Base-by-base conservation (phyloP, 1,140 invertebrate species). In the Gryllus bimaculatus region DNA sequence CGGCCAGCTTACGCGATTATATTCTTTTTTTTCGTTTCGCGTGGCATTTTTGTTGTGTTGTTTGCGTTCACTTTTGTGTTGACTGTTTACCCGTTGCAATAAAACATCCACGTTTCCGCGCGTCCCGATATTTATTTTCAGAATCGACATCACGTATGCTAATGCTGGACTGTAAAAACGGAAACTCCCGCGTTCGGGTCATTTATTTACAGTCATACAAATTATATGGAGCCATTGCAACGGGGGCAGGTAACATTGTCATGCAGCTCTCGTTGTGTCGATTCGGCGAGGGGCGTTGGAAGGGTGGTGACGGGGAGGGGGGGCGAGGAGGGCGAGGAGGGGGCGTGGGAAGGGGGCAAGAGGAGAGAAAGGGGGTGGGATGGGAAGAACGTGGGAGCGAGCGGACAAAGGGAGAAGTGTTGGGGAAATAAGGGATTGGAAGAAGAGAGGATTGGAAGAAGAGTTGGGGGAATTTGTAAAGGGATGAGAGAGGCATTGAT, bases 131-230 rank as follows among this genome's bases (percentile, higher is more conserved):
- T 66, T 66, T 66, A 66, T 66, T 66, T 66, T 66, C 54, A 66
- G 54, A 66, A 66, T 66, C 54, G 54, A 18, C 54, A 66, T 66
- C 54, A 66, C 54, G 54, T 66, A 66, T 66, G 54, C 54, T 66
- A 66, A 66, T 66, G 54, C 54, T 66, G 54, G 54, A 66, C 54
- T 66, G 54, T 66, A 66, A 66, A 66, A 66, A 66, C 54, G 54
- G 54, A 66, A 66, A 66, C 54, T 66, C 54, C 10, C 10, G 18
- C 54, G 54, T 10, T 66, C 18, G 10, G 54, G 54, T 66, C 54
- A 66, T 66, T 66, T 66, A 66, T 66, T 66, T 66, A 66, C 54
- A 66, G 54, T 66, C 54, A 66, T 66, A 66, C 54, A 66, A 66
- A 66, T 66, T 66, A 66, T 66, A 66, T 66, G 54, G 54, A 66